Evolutionary conservation across 2,113 vertebrate genomes (phyloP).

Genomic region (Dolichotis patagonum): DNA sequence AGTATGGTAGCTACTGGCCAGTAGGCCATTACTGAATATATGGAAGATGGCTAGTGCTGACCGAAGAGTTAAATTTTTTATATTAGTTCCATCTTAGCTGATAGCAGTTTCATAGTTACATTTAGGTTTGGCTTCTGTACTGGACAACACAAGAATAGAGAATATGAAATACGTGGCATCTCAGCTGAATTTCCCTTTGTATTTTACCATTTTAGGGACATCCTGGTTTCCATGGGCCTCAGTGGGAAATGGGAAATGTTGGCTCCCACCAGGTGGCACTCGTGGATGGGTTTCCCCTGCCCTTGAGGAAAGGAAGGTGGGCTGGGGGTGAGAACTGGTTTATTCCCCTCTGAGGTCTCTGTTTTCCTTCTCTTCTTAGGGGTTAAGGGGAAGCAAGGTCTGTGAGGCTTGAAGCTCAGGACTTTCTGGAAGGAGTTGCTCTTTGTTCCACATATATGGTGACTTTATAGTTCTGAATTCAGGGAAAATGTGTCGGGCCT

Average conservation of each 20-base stretch:
- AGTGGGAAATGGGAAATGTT: conserved; percentile 71
- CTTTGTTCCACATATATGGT: not conserved
- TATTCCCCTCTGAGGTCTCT: conserved; percentile 1
- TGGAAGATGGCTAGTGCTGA: not conserved
- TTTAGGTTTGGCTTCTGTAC: not conserved
- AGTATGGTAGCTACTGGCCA: not conserved
- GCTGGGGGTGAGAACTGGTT: not conserved
- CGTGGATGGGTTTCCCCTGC: not conserved
- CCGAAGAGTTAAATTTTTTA: not conserved
- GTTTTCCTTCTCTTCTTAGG: conserved; percentile 74
- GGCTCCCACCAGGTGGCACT: conserved; percentile 75
- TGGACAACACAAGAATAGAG: not conserved
- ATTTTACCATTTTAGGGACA: conserved; percentile 82
- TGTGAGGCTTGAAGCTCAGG: conserved; percentile 83
- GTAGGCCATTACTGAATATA: not conserved
- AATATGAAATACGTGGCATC: not conserved
- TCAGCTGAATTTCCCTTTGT: not conserved
- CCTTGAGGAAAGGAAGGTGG: not conserved
- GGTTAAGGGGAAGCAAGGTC: conserved; percentile 81
- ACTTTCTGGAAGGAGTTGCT: conserved; percentile 7
- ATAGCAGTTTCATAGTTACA: not conserved
- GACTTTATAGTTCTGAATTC: not conserved
- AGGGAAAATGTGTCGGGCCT: not conserved
- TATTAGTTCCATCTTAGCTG: not conserved
- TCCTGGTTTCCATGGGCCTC: conserved; percentile 61